Conservation (phyloP, 2,888 invertebrate genomes). For the Rotaria magnacalcarata region DNA sequence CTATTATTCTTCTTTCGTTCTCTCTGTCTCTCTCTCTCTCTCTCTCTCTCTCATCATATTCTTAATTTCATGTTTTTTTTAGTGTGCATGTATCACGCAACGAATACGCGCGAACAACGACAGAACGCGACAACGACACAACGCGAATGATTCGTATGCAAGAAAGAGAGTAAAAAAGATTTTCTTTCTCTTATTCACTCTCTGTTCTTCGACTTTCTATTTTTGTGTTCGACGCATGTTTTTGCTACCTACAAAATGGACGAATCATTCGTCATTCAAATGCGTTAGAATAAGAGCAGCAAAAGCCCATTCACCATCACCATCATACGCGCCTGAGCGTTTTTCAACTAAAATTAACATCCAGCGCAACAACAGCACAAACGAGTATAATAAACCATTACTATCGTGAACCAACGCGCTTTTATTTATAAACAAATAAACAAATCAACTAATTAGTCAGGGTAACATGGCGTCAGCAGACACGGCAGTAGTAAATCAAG, state of each 20-base stretch:
- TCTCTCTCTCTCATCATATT: background rate
- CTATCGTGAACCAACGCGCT: conserved; percentile 6
- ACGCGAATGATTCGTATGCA: background rate
- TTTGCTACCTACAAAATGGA: background rate
- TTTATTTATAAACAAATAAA: background rate
- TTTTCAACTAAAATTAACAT: background rate
- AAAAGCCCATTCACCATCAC: background rate
- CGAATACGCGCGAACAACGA: background rate
- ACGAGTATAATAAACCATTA: background rate
- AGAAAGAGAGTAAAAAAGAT: background rate
- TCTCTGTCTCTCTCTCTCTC: too few relatives aligned
- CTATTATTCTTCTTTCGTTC: background rate
- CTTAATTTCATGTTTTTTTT: background rate
- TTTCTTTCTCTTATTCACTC: background rate
- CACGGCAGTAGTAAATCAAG: background rate
- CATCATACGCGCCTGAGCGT: conserved; percentile 10
- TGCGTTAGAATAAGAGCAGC: conserved; percentile 19
- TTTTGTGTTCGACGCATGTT: background rate
- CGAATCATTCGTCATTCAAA: conserved; percentile 19
- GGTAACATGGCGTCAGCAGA: conserved; percentile 11
- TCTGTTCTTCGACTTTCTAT: background rate
- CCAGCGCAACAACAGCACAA: conserved; percentile 28
- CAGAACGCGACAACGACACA: background rate
- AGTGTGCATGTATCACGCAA: background rate
- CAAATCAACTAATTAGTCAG: background rate